Base-by-base conservation (phyloP, 2,113 vertebrate species). In the Callionymus lyra region DNA sequence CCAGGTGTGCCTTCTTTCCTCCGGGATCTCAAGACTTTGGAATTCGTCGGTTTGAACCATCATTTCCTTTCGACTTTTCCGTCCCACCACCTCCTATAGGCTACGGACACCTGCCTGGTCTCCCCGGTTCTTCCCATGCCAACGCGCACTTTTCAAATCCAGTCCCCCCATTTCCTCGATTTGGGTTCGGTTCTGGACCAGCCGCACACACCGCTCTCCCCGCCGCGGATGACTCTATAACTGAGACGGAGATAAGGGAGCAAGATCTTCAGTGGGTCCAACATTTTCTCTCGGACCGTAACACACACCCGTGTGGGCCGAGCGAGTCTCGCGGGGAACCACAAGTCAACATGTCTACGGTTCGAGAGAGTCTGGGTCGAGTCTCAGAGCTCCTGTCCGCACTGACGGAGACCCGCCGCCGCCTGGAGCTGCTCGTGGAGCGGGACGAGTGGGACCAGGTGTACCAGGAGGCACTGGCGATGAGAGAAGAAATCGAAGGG, bases 171-270 rank as follows among this genome's bases (percentile, higher is more conserved):
- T 27, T 27, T 27, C 21, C 21, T 27, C 4, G 4, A 27, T 27
- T 27, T 8, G 21, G 21, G 21, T 27, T 27, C 8, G 21, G 21
- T 27, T 27, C 4, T 27, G 8, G 21, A 27, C 8, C 21, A 8
- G 21, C 21, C 4, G 21, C 8, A 8, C 21, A 27, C n/a, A n/a
- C n/a, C n/a, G n/a, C n/a, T n/a, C n/a, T n/a, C n/a, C n/a, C n/a
- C n/a, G n/a, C n/a, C n/a, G n/a, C n/a, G 8, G 21, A 27, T 5
- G 21, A 27, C 4, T 5, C 4, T 5, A 8, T 8, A 27, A 27
- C 34, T 19, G 43, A 45, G 34, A n/a, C 33, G 6, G 12, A 32
- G 1, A 15, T 45, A 17, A 45, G 43, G 43, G 34, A 34, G 32
- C 16, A 45, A 12, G 43, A 45, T 11, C 31, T 34, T 10, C 16